phyloP scores from a whole-genome alignment of 2,888 invertebrate genomes.

The Scaeva pyrastri region DNA sequence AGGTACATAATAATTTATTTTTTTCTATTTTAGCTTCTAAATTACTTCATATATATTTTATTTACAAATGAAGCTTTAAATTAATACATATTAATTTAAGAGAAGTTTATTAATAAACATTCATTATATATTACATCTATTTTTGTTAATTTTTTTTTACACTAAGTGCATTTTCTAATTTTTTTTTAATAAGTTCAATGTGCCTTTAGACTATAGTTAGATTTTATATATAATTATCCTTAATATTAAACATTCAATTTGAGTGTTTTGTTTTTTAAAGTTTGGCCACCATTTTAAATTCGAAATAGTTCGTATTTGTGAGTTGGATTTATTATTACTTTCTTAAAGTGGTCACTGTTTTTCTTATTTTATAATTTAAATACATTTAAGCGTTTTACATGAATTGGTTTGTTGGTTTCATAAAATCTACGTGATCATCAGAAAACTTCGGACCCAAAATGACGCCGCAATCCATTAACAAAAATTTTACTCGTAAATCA shows the following conservation, averaged over 20 bases:
- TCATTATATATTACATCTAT: constrained; percentile 6
- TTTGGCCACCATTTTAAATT: constrained; percentile 67
- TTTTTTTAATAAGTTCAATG: constrained; percentile 9
- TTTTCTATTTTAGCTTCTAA: background rate
- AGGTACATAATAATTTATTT: background rate
- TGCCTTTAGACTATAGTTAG: constrained; percentile 37
- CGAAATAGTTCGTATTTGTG: constrained; percentile 49
- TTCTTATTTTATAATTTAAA: background rate
- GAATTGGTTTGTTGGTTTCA: background rate
- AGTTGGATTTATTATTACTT: background rate
- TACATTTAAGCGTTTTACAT: background rate
- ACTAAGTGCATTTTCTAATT: constrained; percentile 32
- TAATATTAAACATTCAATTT: constrained; percentile 49
- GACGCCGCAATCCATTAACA: background rate
- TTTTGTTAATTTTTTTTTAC: background rate
- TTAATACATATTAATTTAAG: background rate
- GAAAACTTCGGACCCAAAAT: background rate
- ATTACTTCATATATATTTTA: background rate
- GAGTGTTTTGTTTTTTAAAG: constrained; percentile 64
- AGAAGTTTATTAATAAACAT: background rate
- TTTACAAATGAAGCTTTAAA: constrained; percentile 27
- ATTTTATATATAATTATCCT: background rate
- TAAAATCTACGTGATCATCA: background rate
- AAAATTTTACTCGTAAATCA: constrained; percentile 27
- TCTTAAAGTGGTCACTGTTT: constrained; percentile 28